Evolutionary conservation across 2,797 vertebrate genomes (phyloP), one percentile per base, ranked within the genome.

Genomic region (Lophius americanus): DNA sequence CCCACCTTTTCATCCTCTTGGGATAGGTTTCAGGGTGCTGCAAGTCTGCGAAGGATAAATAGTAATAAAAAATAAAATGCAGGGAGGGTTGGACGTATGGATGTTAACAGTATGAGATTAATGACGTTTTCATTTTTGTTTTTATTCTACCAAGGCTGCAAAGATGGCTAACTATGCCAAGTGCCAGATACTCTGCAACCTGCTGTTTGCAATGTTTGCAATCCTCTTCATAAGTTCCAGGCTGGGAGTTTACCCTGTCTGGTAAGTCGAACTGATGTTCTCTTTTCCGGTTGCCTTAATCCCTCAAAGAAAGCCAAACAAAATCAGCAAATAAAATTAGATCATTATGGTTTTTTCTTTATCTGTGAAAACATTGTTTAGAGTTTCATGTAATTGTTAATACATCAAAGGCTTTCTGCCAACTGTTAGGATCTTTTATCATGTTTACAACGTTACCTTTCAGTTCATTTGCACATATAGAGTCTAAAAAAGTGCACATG

Each of bases 131-230:
- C 9, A 32, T 51, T 8, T 64, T 37, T 62, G 65, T 60, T 64
- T 33, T 11, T 46, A 59, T 63, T 79, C 44, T 78, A 91, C 78
- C n/a, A 81, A 99, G 98, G 96, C 96, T 92, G 96, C 97, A 83
- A 99, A 99, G 95, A 98, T 99, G 97, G 96, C 97, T 81, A 98
- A 98, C 90, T 99, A 99, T 56, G 96, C 96, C 91, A 99, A 98
- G 89, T 99, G 94, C 93, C 98, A 98, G 93, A 97, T 95, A 91
- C 87, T 98, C 80, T 98, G 97, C 91, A 97, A 97, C 89, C 92
- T 99, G 74, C 91, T 99, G 76, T 99, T 99, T 90, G 82, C 96
- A 89, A 94, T 96, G 92, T 99, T 99, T 92, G 95, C 95, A 58
- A 79, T 97, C 85, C 91, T 98, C 89, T 99, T 99, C 93, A 95